Evolutionary conservation across 2,888 invertebrate species (phyloP), one percentile per base, ranked within the genome.

Genomic region (Drosophila anomalata): DNA sequence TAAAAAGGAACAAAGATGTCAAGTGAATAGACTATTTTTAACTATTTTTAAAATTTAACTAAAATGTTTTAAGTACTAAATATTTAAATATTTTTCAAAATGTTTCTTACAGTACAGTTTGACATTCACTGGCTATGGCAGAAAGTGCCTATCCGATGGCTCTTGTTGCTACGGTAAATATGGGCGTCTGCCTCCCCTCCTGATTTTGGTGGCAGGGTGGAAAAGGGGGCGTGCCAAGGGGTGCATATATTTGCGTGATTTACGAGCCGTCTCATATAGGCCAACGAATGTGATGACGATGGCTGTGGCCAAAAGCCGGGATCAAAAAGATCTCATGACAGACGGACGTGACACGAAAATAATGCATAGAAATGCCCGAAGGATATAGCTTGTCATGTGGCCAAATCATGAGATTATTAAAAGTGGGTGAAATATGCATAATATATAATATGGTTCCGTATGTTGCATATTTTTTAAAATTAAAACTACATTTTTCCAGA

Each of bases 181-280:
- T 75, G 56, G 52, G 56, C 47, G 50, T 29, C 33, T 26, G 51
- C 42, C 47, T 59, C 50, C 50, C 41, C 52, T 31, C 17, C 22
- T 26, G 42, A 53, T 47, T 14, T 29, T n/a, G 14, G 41, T 36
- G 50, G 55, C 44, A 12, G 22, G 44, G 44, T 44, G 11, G 20
- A 42, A 47, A 39, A 22, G 55, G 17, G 55, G 42, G 48, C 44
- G 53, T 57, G 77, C 72, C 73, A 60, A 75, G 80, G 84, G 87
- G 85, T 85, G 89, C 89, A 85, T 85, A 87, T 77, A 85, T 89
- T 85, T 85, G 63, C 65, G 79, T 81, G 84, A 89, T 87, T 85
- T 85, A 85, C 84, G 86, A 89, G 88, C 82, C 79, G 89, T 73
- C 86, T 70, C 76, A 67, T 55, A 81, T 59, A 79, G 54, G 61